phyloP scores from a whole-genome alignment of 2,797 vertebrate genomes.

The Tapera naevia region DNA sequence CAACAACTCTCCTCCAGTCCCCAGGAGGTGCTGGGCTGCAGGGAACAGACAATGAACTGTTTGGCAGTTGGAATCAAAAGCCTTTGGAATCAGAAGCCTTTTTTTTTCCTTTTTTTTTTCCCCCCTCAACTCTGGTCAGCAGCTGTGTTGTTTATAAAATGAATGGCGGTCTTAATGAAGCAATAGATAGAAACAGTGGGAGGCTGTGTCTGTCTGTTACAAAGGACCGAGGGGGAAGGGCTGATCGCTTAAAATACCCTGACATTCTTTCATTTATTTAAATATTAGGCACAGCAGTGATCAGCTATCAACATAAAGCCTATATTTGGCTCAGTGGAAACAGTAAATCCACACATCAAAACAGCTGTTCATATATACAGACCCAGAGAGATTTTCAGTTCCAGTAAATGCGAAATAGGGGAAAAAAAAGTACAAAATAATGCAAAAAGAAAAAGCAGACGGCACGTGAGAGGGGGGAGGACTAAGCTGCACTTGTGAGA shows the following conservation, averaged over 20 bases:
- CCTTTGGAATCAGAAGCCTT: no score
- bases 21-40: background rate
- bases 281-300: background rate
- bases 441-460: background rate
- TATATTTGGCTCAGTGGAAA: background rate
- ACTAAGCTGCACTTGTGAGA: background rate
- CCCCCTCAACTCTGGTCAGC: background rate
- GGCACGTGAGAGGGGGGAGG: background rate
- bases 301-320: slow-evolving; percentile 5
- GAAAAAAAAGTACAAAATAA: background rate
- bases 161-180: slow-evolving; percentile 62
- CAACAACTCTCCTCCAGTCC: background rate
- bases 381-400: background rate
- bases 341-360: background rate
- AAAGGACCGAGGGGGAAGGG: slow-evolving; percentile 25
- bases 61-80: slow-evolving; percentile 11
- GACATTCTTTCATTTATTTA: slow-evolving; percentile 41
- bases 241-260: slow-evolving; percentile 36
- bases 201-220: background rate
- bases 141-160: slow-evolving; percentile 60
- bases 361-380: background rate
- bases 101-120: background rate
- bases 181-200: slow-evolving; percentile 39
- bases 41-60: slow-evolving; percentile 27
- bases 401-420: background rate